Base-by-base conservation (phyloP, 35 echinoderm and acorn worm species). In the Lytechinus variegatus region DNA sequence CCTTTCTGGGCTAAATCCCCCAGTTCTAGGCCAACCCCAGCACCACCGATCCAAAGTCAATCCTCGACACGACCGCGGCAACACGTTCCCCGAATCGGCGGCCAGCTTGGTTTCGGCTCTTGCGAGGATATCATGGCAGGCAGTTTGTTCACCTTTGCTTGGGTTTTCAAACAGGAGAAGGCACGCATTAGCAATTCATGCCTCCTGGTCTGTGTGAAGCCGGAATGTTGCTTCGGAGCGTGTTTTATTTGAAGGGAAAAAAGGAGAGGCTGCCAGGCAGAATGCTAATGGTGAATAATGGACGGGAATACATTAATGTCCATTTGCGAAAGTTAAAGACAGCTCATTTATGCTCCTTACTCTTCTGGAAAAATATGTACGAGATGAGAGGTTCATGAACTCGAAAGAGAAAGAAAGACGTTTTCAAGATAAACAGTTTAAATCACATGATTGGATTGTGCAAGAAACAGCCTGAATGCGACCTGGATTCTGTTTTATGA, bases 1-100 rank as follows among this genome's bases (percentile, higher is more conserved):
- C 88, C n/a, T 54, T 90, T 90, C 88, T 90, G 28, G 88, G 88
- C 88, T 90, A 90, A 90, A 90, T 90, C 88, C 52, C 52, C 27
- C 16, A 12, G 88, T 90, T 90, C 88, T 44, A 90, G 88, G 88
- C 88, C 88, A 90, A 54, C 88, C 88, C n/a, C 88, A 13, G 29
- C 88, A 33, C 88, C 52, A 11, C 33, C 33, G 27, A 90, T 90
- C 52, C 52, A 90, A 90, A 90, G 88, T 90, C 88, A 90, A 90
- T 90, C 88, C 88, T 33, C 88, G 6, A 79, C 66, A 24, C 19
- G 19, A 79, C 66, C 12, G 21, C 66, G 66, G 21, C 66, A 79
- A 79, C 66, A 79, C 66, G 66, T 79, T 79, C 66, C 19, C 66
- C 24, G 61, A 72, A 72, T 72, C 14, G n/a, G 12, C 10, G 21